These are phyloP conservation scores for Holcopasites calliopsidis DNA, from an alignment of 1,140 invertebrate genomes.

Conservation along the genomic window DNA sequence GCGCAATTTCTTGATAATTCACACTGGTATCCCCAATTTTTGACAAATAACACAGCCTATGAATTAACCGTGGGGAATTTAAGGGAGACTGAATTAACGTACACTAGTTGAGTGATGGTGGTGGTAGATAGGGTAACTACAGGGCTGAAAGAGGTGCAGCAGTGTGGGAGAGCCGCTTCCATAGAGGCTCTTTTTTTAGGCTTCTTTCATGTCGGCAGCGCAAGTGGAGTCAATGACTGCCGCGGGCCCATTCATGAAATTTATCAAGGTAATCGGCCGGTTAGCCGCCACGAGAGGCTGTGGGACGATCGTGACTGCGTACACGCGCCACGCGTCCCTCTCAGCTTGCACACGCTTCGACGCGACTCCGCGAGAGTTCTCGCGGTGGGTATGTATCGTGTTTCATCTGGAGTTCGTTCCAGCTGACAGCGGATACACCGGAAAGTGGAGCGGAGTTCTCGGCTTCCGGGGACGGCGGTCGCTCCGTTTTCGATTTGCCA, in stretches of 20 bases:
- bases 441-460: not conserved
- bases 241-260: constrained; percentile 63
- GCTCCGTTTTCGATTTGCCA: not conserved
- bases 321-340: constrained; percentile 19
- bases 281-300: constrained; percentile 35
- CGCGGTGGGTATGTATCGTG: not conserved
- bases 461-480: constrained; percentile 9
- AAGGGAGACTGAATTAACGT: constrained; percentile 25
- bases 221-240: constrained; percentile 61
- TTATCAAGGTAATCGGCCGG: constrained; percentile 61
- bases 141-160: not conserved
- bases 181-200: constrained; percentile 32
- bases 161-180: constrained; percentile 4
- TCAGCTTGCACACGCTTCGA: too few relatives aligned
- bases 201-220: constrained; percentile 43
- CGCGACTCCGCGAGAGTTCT: constrained; percentile 1
- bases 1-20: too few relatives aligned
- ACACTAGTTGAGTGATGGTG: too few relatives aligned
- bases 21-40: too few relatives aligned
- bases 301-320: not conserved
- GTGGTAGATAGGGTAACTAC: not conserved
- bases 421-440: constrained; percentile 10
- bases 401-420: not conserved
- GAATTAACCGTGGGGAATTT: too few relatives aligned
- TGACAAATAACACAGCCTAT: too few relatives aligned